These are phyloP conservation scores for Siphonodentalium dalli DNA, from an alignment of 2,888 invertebrate species.

Conservation along the genomic window DNA sequence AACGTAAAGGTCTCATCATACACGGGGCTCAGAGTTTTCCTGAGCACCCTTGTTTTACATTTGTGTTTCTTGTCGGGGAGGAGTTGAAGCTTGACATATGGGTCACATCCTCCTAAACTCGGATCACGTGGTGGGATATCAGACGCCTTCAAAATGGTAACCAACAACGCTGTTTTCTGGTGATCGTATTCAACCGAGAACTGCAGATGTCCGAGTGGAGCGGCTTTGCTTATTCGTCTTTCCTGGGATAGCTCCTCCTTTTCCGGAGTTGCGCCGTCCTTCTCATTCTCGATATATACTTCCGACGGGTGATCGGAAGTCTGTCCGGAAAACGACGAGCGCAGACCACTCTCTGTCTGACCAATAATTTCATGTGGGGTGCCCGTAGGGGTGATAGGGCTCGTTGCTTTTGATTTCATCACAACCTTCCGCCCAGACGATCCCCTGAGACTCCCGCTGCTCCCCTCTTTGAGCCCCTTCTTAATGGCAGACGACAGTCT, in stretches of 20 bases:
- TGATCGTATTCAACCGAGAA: conserved; percentile 89
- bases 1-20: conserved; percentile 99
- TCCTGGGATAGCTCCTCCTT: conserved; percentile 55
- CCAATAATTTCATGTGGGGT: conserved; percentile 41
- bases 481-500: conserved; percentile 61
- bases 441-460: conserved; percentile 78
- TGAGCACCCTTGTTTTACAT: conserved; percentile 93
- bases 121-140: conserved; percentile 85
- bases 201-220: conserved; percentile 82
- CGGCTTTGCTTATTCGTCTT: conserved; percentile 26
- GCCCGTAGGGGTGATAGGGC: conserved; percentile 50
- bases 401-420: conserved; percentile 63
- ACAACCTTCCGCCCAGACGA: no score
- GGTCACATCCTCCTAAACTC: conserved; percentile 84
- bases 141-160: conserved; percentile 88
- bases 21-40: conserved; percentile 93
- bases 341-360: conserved; percentile 47
- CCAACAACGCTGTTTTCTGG: conserved; percentile 88
- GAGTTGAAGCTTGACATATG: conserved; percentile 96
- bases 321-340: conserved; percentile 68
- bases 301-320: conserved; percentile 39
- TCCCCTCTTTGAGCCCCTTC: conserved; percentile 59
- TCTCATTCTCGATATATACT: conserved; percentile 68
- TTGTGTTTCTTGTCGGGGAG: conserved; percentile 97
- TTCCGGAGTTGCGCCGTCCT: conserved; percentile 56